Conservation (phyloP, 1,140 invertebrate species). For the Nymphalis io region DNA sequence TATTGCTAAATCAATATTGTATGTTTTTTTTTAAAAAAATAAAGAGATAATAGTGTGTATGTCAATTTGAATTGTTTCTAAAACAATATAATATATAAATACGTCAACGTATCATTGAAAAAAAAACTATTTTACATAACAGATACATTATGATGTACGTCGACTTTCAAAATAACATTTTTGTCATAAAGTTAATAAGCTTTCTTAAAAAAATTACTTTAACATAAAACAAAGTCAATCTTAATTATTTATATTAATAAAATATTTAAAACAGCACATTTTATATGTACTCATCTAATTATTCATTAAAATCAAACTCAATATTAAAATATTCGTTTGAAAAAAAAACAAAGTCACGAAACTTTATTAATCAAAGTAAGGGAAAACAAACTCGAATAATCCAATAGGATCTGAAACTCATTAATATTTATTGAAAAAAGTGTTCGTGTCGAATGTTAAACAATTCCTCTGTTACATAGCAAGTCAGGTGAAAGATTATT, state of each 20-base stretch:
- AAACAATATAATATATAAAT: no score
- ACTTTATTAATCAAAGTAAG: conserved; percentile 74
- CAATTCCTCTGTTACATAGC: conserved; percentile 70
- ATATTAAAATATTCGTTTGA: conserved; percentile 28
- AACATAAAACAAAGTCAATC: no score
- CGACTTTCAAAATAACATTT: no score
- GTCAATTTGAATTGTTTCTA: neutral
- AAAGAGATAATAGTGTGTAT: neutral
- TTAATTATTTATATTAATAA: neutral
- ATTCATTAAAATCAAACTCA: neutral
- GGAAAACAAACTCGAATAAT: conserved; percentile 50
- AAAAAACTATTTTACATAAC: no score
- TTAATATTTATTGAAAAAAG: conserved; percentile 79
- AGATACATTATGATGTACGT: neutral
- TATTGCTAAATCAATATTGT: neutral
- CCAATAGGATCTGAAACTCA: conserved; percentile 63
- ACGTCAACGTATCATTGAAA: no score
- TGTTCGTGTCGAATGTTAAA: conserved; percentile 68
- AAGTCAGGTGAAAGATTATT: conserved; percentile 63
- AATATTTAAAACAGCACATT: no score
- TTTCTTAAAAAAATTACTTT: no score
- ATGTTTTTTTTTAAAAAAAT: neutral
- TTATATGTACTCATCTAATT: neutral
- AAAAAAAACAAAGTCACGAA: conserved; percentile 38
- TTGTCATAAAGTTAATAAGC: no score